Evolutionary conservation across 2,797 vertebrate genomes (phyloP).

Genomic region (Echiichthys vipera): DNA sequence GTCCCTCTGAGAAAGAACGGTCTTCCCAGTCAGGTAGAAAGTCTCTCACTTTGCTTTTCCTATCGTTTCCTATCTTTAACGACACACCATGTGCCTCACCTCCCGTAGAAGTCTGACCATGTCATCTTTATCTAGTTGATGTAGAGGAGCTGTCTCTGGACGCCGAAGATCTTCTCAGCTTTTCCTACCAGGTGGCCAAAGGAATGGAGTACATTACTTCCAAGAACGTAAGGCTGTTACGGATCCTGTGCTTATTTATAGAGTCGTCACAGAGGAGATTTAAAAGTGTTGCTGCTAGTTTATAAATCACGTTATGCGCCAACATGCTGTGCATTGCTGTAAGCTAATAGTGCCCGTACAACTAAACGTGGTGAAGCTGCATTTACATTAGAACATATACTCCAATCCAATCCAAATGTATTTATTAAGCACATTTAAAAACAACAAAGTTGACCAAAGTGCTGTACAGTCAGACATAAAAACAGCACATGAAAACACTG

Average conservation of each 20-base stretch:
- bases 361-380: background rate
- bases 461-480: too few relatives aligned
- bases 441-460: too few relatives aligned
- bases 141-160: slow-evolving; percentile 82
- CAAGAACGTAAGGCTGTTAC: slow-evolving; percentile 88
- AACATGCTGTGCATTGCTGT: slow-evolving; percentile 6
- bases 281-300: slow-evolving; percentile 39
- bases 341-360: background rate
- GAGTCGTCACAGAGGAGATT: slow-evolving; percentile 25
- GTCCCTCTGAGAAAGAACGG: slow-evolving; percentile 84
- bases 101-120: background rate
- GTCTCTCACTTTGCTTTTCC: background rate
- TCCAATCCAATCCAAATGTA: too few relatives aligned
- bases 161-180: slow-evolving; percentile 93
- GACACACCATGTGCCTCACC: background rate
- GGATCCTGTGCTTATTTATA: slow-evolving; percentile 40
- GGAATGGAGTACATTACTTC: slow-evolving; percentile 98
- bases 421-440: too few relatives aligned
- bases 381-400: background rate
- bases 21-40: slow-evolving; percentile 80
- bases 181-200: slow-evolving; percentile 97
- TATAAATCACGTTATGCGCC: slow-evolving; percentile 46
- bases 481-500: too few relatives aligned
- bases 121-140: slow-evolving; percentile 68
- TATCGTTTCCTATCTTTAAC: background rate